These are phyloP conservation scores for Porites divaricata DNA, from an alignment of 92 coral and sea anemone genomes.

Conservation along the genomic window DNA sequence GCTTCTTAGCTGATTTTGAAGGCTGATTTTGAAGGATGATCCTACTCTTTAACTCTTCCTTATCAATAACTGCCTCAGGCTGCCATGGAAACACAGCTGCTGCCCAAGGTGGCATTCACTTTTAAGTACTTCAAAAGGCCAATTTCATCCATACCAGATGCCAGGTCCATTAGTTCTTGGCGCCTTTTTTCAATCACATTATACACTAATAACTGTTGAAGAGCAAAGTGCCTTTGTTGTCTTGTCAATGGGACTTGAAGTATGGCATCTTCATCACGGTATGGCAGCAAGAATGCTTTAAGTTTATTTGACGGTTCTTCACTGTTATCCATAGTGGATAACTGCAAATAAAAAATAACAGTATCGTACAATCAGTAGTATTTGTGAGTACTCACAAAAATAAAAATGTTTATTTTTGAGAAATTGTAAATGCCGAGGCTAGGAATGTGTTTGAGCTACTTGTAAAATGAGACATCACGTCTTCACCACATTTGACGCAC, in stretches of 20 bases:
- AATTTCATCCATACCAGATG: slow-evolving; percentile 56
- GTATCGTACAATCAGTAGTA: not conserved
- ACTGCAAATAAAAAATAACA: slow-evolving; percentile 36
- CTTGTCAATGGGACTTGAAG: slow-evolving; percentile 40
- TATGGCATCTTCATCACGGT: slow-evolving; percentile 52
- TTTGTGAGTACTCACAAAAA: not conserved
- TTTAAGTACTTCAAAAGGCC: no score
- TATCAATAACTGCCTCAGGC: slow-evolving; percentile 49
- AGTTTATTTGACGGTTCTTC: slow-evolving; percentile 31
- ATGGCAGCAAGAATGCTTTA: slow-evolving; percentile 46
- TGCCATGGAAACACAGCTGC: slow-evolving; percentile 36
- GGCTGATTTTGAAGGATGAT: slow-evolving; percentile 18
- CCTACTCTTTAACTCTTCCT: slow-evolving; percentile 37
- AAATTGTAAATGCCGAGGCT: no score
- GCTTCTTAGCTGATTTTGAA: slow-evolving; percentile 6
- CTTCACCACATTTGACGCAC: no score
- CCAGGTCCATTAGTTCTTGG: slow-evolving; percentile 41
- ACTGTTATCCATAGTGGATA: slow-evolving; percentile 33
- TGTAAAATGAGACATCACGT: no score
- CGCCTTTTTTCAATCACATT: slow-evolving; percentile 50
- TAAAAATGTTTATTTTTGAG: no score
- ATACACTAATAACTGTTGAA: slow-evolving; percentile 48
- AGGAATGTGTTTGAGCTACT: no score
- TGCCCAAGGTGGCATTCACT: no score
- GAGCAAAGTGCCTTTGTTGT: slow-evolving; percentile 32